Evolutionary conservation across 2,888 invertebrate genomes (phyloP), one percentile per base, ranked within the genome.

Genomic region (Petrolisthes manimaculis): DNA sequence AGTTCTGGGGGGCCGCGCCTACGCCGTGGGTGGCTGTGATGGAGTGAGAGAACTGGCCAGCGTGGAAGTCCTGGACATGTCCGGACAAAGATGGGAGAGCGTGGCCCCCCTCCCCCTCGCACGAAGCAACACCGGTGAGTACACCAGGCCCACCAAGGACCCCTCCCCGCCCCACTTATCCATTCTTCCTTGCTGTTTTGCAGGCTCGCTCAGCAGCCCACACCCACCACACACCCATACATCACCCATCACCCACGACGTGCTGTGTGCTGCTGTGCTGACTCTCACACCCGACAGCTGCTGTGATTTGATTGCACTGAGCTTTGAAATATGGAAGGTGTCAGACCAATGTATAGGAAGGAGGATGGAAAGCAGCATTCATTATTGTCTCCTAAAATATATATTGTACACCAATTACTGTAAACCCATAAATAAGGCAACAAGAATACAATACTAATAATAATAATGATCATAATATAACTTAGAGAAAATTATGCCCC

Each of bases 11-110:
- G 95, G 94, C 91, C 94, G 94, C 91, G 94, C 97, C n/a, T 96
- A 95, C 93, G 96, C 95, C 69, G 94, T 96, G 82, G 97, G 97
- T 86, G 97, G 97, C 69, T 96, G 96, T 92, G 96, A 97, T 93
- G 97, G 97, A 0, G 95, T 95, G 91, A 95, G 95, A 14, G 97
- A 97, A 93, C 94, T 97, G 91, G 95, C 95, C 91, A 95, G 95
- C 0, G 95, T 95, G 3, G 96, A 96, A 92, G 94, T 94, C 93
- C 94, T 93, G 91, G 94, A 95, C 92, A 92, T 94, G n/a, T 92
- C 92, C 12, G 92, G 93, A 51, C 92, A 90, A 3, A 93, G 94
- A 91, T 95, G 95, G 95, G 92, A 92, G 51, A 92, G 93, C 80
- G 92, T 94, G 86, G 94, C 95, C 1, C 93, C 94, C 79, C 93